phyloP scores from a whole-genome alignment of 2,888 invertebrate genomes.

The Anaspis maculata region DNA sequence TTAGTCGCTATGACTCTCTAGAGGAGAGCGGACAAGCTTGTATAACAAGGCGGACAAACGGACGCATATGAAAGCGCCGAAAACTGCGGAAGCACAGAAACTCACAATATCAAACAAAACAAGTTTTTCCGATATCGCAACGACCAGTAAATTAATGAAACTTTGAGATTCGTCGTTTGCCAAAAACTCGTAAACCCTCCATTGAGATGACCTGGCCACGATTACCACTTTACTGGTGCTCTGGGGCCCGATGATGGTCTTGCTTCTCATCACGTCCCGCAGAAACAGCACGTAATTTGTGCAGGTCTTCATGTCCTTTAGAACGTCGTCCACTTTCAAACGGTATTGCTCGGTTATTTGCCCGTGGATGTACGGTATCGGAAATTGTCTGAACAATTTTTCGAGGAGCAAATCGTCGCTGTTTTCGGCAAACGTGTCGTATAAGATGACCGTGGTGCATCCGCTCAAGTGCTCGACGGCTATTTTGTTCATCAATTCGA shows the following conservation, averaged over 20 bases:
- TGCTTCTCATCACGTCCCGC: constrained; percentile 53
- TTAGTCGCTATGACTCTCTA: constrained; percentile 1
- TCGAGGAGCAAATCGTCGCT: constrained; percentile 50
- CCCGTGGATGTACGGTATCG: constrained; percentile 54
- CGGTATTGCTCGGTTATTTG: constrained; percentile 47
- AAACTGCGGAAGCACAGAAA: constrained; percentile 2
- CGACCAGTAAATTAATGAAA: constrained; percentile 62
- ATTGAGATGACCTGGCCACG: constrained; percentile 62
- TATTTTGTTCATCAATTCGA: constrained; percentile 52
- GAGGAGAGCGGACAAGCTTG: too few relatives aligned
- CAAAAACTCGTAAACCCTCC: constrained; percentile 66
- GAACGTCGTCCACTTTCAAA: constrained; percentile 42
- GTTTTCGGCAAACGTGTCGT: constrained; percentile 52
- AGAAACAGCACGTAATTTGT: constrained; percentile 59
- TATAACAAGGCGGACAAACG: too few relatives aligned
- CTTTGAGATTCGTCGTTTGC: constrained; percentile 52
- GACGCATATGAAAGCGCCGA: too few relatives aligned
- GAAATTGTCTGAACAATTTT: constrained; percentile 49
- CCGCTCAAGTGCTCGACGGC: constrained; percentile 52
- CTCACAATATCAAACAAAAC: constrained; percentile 20
- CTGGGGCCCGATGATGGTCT: constrained; percentile 54
- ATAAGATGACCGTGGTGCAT: constrained; percentile 60
- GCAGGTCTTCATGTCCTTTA: constrained; percentile 42
- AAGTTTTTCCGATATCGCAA: constrained; percentile 55
- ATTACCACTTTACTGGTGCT: constrained; percentile 56